Base-by-base conservation (phyloP, 2,113 vertebrate species). In the Chrysochloris asiatica region DNA sequence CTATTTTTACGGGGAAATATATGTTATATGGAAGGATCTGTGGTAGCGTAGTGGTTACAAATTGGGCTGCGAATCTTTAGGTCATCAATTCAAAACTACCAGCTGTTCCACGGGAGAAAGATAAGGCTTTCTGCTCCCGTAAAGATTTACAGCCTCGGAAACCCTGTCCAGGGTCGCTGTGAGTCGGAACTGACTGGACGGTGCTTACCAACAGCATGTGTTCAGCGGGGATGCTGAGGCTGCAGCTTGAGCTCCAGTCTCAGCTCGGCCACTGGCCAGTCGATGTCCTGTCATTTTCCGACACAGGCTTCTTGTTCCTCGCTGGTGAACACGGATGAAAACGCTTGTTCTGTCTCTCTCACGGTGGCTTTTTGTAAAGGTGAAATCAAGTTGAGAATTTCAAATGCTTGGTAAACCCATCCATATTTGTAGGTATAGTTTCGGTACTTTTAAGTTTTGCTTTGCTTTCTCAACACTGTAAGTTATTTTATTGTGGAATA, bases 241-340 rank as follows among this genome's bases (percentile, higher is more conserved):
- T 72, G 12, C 69, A 36, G 26, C 14, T 75, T 79, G 16, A 12
- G 1, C 47, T 78, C 56, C n/a, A 38, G 30, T 21, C 43, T 87
- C 36, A 73, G 36, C 38, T 78, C 28, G 71, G 47, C 2, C 21
- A n/a, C n/a, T n/a, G n/a, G 50, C 38, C 1, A 10, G 47, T 93
- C 48, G 63, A 69, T 52, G 33, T 67, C 28, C 10, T 61, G 4
- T 28, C 28, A 2, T 8, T 56, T 61, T 61, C 56, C 11, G 59
- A 82, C 45, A 45, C 81, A 30, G 36, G 52, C 78, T 61, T 82
- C 86, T 38, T 26, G n/a, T n/a, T 96, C 33, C 36, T 96, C 10
- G 28, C 30, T 59, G 22, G 21, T 48, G 59, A 88, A 59, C 71
- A 26, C 38, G 54, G 33, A 36, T 79, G 59, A n/a, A 67, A 63